phyloP scores from a whole-genome alignment of 1,140 invertebrate species.

The Tenebrio molitor region DNA sequence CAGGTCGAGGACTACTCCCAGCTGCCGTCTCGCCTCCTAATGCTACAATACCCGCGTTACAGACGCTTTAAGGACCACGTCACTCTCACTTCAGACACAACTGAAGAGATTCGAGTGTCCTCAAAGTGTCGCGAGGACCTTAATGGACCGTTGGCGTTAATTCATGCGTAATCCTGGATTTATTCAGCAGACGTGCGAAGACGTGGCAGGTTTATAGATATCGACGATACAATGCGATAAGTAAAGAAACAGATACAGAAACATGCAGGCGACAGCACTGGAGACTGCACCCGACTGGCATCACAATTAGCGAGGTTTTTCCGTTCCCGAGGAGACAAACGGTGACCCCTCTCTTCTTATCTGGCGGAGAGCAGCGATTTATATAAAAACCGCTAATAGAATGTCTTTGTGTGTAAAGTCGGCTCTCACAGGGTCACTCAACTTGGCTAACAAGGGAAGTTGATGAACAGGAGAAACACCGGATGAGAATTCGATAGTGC shows the following conservation, averaged over 20 bases:
- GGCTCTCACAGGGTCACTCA: constrained; percentile 32
- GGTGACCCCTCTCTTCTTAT: constrained; percentile 15
- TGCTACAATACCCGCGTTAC: constrained; percentile 16
- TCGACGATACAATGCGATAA: background rate
- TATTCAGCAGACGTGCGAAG: background rate
- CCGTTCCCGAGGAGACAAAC: constrained; percentile 22
- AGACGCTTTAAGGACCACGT: constrained; percentile 15
- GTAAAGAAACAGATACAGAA: background rate
- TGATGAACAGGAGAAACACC: no score
- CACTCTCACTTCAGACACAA: constrained; percentile 36
- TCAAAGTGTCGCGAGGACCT: constrained; percentile 12
- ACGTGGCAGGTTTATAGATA: background rate
- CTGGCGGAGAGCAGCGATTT: constrained; percentile 39
- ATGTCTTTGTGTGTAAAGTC: constrained; percentile 41
- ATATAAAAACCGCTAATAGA: constrained; percentile 40
- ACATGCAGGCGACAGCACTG: background rate
- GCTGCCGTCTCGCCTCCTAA: constrained; percentile 22
- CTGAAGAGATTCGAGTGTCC: constrained; percentile 39
- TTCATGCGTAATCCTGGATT: constrained; percentile 6
- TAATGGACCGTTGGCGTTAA: constrained; percentile 30
- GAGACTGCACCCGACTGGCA: constrained; percentile 1
- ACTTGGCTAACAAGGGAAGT: no score
- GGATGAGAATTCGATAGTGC: no score
- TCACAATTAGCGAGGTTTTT: constrained; percentile 27
- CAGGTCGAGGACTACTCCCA: constrained; percentile 24